Conservation (phyloP, 2,888 invertebrate species). For the Torymus tubicola region DNA sequence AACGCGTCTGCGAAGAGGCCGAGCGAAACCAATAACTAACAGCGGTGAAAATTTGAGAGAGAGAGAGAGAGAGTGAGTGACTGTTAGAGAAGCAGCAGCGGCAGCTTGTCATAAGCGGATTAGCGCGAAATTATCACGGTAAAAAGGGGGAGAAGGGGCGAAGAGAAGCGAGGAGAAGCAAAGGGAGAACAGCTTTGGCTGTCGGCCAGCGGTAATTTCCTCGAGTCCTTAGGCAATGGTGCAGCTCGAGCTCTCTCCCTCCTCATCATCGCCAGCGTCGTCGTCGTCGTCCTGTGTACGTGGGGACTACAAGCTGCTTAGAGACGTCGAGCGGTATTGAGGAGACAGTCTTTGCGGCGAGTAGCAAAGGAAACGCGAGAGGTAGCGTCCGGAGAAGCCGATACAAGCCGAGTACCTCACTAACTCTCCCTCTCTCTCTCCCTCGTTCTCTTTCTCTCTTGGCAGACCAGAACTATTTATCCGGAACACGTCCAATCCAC, state of each 20-base stretch:
- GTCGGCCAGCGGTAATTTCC: slow-evolving; percentile 30
- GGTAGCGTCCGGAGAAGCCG: slow-evolving; percentile 6
- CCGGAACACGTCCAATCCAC: slow-evolving; percentile 41
- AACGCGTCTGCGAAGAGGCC: too few species aligned
- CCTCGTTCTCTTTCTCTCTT: neutral
- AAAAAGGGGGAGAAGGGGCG: neutral
- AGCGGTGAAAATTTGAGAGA: neutral
- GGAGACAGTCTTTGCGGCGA: neutral
- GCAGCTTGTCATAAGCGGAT: slow-evolving; percentile 26
- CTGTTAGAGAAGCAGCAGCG: neutral
- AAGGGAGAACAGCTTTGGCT: slow-evolving; percentile 22
- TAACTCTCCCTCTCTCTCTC: slow-evolving; percentile 19
- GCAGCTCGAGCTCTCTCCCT: too few species aligned
- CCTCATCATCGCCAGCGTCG: too few species aligned
- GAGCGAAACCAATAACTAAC: neutral
- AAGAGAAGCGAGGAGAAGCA: neutral
- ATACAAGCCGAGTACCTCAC: slow-evolving; percentile 6
- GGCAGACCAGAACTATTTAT: slow-evolving; percentile 39
- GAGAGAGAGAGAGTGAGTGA: too few species aligned
- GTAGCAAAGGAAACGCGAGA: slow-evolving; percentile 13
- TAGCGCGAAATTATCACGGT: slow-evolving; percentile 25
- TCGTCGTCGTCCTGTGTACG: too few species aligned
- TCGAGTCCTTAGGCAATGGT: too few species aligned
- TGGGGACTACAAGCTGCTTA: slow-evolving; percentile 37
- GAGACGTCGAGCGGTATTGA: slow-evolving; percentile 8